A percentile compares a stretch with the other conserved stretches of the same genome.
phyloP scores from a whole-genome alignment of 2,888 invertebrate species.

The Spisula subtruncata region DNA sequence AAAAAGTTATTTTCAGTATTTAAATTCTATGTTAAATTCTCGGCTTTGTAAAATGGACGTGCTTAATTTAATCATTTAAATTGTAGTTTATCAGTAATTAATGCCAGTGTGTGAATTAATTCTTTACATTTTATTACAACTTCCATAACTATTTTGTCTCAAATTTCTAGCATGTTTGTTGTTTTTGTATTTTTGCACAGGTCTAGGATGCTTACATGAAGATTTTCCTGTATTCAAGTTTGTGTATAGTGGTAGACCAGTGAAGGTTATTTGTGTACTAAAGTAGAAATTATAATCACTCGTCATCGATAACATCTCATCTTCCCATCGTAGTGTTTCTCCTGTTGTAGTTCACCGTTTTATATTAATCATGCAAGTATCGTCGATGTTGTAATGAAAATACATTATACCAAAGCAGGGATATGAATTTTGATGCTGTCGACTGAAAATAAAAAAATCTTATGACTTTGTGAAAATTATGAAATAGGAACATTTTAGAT shows the following conservation, averaged over 20 bases:
- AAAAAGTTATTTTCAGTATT: not conserved
- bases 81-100: not conserved
- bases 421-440: not conserved
- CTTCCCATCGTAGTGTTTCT: not conserved
- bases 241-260: slow-evolving; percentile 45
- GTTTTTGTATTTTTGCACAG: slow-evolving; percentile 63
- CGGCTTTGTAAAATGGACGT: not conserved
- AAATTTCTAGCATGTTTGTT: slow-evolving; percentile 51
- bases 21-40: not conserved
- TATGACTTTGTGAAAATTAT: not conserved
- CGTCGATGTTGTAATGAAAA: slow-evolving; percentile 11
- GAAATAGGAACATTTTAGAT: not conserved
- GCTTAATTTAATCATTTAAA: not conserved
- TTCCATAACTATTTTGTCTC: slow-evolving; percentile 21
- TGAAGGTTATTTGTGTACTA: not conserved
- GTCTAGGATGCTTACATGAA: slow-evolving; percentile 57
- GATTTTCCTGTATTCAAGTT: slow-evolving; percentile 48
- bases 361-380: slow-evolving; percentile 18
- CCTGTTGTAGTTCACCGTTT: not conserved
- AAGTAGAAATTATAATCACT: not conserved
- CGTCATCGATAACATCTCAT: slow-evolving; percentile 1
- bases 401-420: not conserved
- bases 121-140: not conserved
- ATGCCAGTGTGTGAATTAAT: not conserved
- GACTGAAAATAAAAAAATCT: not conserved